A percentile compares a stretch with the other conserved stretches of the same genome.
Evolutionary conservation across 2,113 vertebrate species (phyloP).

Genomic region (Carollia perspicillata): DNA sequence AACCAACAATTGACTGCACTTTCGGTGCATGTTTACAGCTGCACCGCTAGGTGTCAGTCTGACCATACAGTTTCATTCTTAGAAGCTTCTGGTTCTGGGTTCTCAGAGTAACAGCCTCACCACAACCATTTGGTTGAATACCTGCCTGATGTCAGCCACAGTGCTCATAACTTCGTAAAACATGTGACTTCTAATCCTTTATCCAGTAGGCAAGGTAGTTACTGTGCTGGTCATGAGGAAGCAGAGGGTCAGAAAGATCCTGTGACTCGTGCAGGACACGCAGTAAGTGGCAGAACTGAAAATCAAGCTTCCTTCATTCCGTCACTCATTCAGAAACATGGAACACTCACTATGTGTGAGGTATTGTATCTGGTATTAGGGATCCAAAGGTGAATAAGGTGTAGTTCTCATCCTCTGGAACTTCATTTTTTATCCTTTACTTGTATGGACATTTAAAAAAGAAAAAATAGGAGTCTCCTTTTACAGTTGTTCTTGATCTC

Average conservation of each 20-base stretch:
- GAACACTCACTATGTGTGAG: neutral
- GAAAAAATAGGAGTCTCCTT: neutral
- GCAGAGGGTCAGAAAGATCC: neutral
- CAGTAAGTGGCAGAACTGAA: neutral
- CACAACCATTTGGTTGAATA: neutral
- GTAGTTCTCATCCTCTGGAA: neutral
- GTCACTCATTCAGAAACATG: neutral
- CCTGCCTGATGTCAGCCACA: neutral
- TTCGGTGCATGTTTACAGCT: neutral
- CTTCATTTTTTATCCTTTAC: neutral
- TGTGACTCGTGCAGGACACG: neutral
- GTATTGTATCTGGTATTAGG: neutral
- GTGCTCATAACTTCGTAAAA: neutral
- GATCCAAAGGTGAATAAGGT: neutral
- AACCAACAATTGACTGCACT: neutral
- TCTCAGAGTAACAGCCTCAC: neutral
- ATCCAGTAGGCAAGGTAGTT: neutral
- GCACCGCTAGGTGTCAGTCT: conserved; percentile 69
- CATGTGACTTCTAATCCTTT: neutral
- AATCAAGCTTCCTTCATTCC: neutral
- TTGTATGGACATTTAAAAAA: neutral
- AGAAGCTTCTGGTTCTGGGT: neutral
- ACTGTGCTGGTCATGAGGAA: neutral
- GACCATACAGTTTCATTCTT: neutral
- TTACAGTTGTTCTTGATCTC: neutral